phyloP scores from a whole-genome alignment of 2,888 invertebrate genomes.

The Agonopterix alstromeriana region DNA sequence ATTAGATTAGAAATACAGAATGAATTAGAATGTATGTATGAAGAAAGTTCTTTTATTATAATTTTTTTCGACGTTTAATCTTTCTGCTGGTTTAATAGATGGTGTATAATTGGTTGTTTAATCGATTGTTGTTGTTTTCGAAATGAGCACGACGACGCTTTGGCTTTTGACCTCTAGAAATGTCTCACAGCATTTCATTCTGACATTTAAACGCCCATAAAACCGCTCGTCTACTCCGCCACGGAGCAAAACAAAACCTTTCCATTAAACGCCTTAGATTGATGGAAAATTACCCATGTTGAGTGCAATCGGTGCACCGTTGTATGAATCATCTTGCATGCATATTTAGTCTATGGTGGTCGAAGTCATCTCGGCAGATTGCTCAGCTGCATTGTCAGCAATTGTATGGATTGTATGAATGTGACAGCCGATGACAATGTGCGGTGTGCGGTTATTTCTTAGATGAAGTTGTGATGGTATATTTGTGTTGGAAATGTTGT shows the following conservation, averaged over 20 bases:
- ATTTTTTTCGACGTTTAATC: no score
- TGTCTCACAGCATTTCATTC: background rate
- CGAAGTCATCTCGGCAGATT: constrained; percentile 1
- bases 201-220: constrained; percentile 5
- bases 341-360: background rate
- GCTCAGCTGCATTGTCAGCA: background rate
- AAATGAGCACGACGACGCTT: background rate
- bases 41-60: no score
- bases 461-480: no score
- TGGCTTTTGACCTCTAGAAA: background rate
- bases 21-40: no score
- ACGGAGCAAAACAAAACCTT: constrained; percentile 34
- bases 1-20: no score
- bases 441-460: no score
- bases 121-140: no score
- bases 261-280: constrained; percentile 44
- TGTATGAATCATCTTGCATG: constrained; percentile 17
- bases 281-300: constrained; percentile 52
- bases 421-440: no score
- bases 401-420: background rate
- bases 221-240: constrained; percentile 20
- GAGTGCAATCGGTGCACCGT: constrained; percentile 22
- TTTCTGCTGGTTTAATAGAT: background rate
- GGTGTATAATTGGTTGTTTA: background rate
- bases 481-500: no score